Conservation (phyloP, 2,888 invertebrate genomes). For the Harpalus rubripes region DNA sequence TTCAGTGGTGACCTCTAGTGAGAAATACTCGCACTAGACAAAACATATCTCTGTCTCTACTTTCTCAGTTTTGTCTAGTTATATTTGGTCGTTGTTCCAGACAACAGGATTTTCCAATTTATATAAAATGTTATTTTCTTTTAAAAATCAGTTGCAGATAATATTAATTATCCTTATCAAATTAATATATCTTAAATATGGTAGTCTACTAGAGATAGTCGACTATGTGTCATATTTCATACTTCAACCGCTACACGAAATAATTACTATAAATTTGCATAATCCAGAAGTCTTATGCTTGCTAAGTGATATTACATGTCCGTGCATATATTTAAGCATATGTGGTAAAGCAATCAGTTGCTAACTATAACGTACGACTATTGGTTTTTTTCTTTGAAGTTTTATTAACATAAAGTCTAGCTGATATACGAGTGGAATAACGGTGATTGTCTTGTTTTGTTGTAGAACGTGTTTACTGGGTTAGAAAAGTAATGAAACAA, state of each 20-base stretch:
- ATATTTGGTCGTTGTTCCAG: no score
- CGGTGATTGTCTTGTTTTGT: slow-evolving; percentile 42
- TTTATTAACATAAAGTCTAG: slow-evolving; percentile 47
- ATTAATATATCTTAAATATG: no score
- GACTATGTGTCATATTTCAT: not conserved
- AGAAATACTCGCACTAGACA: no score
- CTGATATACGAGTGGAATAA: not conserved
- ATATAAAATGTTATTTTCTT: no score
- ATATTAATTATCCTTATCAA: no score
- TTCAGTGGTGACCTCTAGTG: no score
- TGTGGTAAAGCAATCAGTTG: slow-evolving; percentile 24
- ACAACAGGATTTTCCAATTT: no score
- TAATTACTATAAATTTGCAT: slow-evolving; percentile 47
- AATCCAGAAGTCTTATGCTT: slow-evolving; percentile 52
- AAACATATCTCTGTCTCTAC: no score
- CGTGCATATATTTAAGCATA: slow-evolving; percentile 38
- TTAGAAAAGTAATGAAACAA: slow-evolving; percentile 54
- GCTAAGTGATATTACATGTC: slow-evolving; percentile 58
- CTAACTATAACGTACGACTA: slow-evolving; percentile 21
- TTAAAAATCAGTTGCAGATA: no score
- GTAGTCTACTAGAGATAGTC: not conserved
- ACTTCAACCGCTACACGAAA: slow-evolving; percentile 5
- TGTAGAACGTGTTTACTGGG: slow-evolving; percentile 56
- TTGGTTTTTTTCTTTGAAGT: slow-evolving; percentile 9
- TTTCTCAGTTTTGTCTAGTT: no score